phyloP scores from a whole-genome alignment of 2,113 vertebrate genomes.

The Zosterops lateralis region DNA sequence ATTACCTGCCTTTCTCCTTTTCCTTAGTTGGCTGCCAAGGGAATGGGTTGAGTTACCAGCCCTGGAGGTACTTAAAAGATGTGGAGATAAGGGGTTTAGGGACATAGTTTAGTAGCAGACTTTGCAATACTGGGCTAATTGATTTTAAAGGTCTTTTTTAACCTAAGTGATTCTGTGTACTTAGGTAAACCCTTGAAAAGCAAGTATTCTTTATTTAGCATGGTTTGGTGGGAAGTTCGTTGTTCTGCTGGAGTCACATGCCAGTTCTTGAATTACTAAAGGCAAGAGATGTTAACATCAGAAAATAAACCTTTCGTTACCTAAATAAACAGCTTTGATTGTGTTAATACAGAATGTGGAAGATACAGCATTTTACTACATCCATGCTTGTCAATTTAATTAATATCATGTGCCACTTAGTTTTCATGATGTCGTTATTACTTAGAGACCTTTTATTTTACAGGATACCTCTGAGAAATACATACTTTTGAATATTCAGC shows the following conservation, averaged over 20 bases:
- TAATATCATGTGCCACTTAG: not conserved
- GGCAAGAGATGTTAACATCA: not conserved
- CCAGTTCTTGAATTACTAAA: not conserved
- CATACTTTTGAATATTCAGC: not conserved
- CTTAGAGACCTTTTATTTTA: not conserved
- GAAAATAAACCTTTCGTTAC: not conserved
- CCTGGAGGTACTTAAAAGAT: not conserved
- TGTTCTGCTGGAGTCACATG: not conserved
- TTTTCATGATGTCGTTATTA: not conserved
- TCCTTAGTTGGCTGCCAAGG: not conserved
- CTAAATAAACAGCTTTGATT: not conserved
- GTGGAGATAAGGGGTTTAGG: not conserved
- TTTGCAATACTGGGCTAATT: not conserved
- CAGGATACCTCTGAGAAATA: not conserved
- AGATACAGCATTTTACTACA: not conserved
- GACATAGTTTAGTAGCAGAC: not conserved
- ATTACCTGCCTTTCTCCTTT: not conserved
- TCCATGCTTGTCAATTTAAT: not conserved
- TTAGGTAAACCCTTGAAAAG: conserved; percentile 20
- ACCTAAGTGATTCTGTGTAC: not conserved
- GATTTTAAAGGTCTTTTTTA: not conserved
- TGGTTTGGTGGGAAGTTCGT: not conserved
- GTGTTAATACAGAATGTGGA: not conserved
- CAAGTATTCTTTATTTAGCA: not conserved
- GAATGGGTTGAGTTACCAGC: not conserved